Evolutionary conservation across 2,888 invertebrate species (phyloP).

Genomic region (Drosophila colorata): DNA sequence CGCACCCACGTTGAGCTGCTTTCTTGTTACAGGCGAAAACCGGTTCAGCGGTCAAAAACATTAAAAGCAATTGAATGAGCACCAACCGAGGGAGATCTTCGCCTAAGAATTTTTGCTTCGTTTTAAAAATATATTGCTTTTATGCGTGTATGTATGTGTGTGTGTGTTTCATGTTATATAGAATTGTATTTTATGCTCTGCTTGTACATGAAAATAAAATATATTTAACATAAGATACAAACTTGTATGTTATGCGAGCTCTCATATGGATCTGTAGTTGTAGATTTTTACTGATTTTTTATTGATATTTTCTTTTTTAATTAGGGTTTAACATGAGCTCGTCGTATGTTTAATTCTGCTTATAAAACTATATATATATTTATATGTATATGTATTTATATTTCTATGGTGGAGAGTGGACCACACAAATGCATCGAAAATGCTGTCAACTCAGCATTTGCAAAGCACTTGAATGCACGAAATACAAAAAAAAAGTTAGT

Average conservation of each 20-base stretch:
- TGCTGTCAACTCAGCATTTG: slow-evolving; percentile 62
- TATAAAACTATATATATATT: slow-evolving; percentile 55
- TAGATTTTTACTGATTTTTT: slow-evolving; percentile 29
- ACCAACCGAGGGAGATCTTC: slow-evolving; percentile 16
- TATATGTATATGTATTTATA: slow-evolving; percentile 32
- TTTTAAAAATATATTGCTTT: slow-evolving; percentile 63
- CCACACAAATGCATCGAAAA: slow-evolving; percentile 61
- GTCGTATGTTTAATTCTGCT: slow-evolving; percentile 52
- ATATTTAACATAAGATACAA: slow-evolving; percentile 55
- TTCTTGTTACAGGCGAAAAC: slow-evolving; percentile 36
- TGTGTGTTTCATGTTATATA: slow-evolving; percentile 11
- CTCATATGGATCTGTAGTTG: slow-evolving; percentile 17
- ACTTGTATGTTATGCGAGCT: slow-evolving; percentile 24
- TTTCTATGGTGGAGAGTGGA: slow-evolving; percentile 10
- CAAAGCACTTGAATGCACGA: slow-evolving; percentile 59
- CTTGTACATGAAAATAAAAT: slow-evolving; percentile 57
- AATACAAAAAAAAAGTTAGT: slow-evolving; percentile 23
- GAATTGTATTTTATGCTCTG: slow-evolving; percentile 53
- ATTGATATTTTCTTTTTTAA: slow-evolving; percentile 40
- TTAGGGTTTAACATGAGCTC: slow-evolving; percentile 56
- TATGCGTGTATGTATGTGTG: slow-evolving; percentile 14
- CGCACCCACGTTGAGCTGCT: slow-evolving; percentile 48
- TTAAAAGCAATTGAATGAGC: slow-evolving; percentile 36
- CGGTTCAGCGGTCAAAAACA: slow-evolving; percentile 43
- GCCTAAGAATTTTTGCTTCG: slow-evolving; percentile 24